Evolutionary conservation across 2,888 invertebrate genomes (phyloP), one percentile per base, ranked within the genome.

Genomic region (Coremacera marginata): DNA sequence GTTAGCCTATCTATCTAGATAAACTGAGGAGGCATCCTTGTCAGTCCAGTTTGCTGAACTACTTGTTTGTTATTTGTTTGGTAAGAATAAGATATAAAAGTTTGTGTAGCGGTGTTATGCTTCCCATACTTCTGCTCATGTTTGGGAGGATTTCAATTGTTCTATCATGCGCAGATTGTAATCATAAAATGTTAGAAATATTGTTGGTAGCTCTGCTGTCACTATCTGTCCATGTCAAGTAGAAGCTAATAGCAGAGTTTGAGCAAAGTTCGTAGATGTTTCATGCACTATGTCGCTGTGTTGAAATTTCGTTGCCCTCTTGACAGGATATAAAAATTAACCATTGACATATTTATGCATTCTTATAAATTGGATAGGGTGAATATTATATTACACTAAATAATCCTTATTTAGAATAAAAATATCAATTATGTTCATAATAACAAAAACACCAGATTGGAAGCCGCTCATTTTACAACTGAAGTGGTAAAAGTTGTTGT

Each of bases 151-250:
- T 80, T 81, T 82, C 82, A 83, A 83, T 83, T 83, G 83, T 82
- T 82, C 82, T 83, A 83, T 83, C 83, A 82, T 83, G 83, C 83
- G 83, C 82, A 83, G 83, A 83, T 81, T 52, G 65, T 67, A 67
- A 74, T 74, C 82, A 81, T 81, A 82, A 82, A 82, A 82, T 63
- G 34, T 63, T 34, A 27, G 63, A 22, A 25, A 60, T 60, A 11
- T 25, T 27, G 8, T 60, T 27, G 57, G 22, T 27, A 4, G 11
- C 25, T 22, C 9, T 25, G 57, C 25, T 22, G 11, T 9, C 27
- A 14, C 57, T 14, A n/a, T 63, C 63, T 31, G 27, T 34, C n/a
- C 51, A 68, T 68, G 51, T 68, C 68, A 51, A 68, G 51, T 52
- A 27, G 52, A 51, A 25, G 49, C 27, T 68, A 27, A 68, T 68